Percentiles rank a stretch among this genome's conserved stretches.
Evolutionary conservation across 2,888 invertebrate genomes (phyloP).

Genomic region (Linnaemya tessellans): DNA sequence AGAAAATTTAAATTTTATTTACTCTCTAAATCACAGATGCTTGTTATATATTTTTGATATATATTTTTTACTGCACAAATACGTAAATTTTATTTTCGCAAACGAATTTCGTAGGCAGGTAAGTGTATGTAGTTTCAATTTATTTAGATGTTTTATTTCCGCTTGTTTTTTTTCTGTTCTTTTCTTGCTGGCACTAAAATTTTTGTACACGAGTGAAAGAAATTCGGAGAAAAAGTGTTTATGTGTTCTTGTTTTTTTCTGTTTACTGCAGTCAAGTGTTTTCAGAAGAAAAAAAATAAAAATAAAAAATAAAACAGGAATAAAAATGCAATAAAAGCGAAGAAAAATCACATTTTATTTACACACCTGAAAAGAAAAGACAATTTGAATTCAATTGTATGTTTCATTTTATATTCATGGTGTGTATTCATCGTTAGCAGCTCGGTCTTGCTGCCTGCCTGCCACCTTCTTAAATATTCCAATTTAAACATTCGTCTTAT

Average conservation of each 20-base stretch:
- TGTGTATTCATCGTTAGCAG: slow-evolving; percentile 41
- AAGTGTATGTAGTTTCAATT: slow-evolving; percentile 41
- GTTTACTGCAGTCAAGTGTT: neutral
- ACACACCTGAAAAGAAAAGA: slow-evolving; percentile 43
- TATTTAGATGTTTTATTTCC: slow-evolving; percentile 48
- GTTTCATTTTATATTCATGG: slow-evolving; percentile 66
- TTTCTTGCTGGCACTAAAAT: slow-evolving; percentile 7
- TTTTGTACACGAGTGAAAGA: slow-evolving; percentile 13
- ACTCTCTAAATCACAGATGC: slow-evolving; percentile 55
- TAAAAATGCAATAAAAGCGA: slow-evolving; percentile 33
- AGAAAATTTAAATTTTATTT: slow-evolving; percentile 62
- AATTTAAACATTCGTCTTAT: slow-evolving; percentile 43
- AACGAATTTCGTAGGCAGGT: slow-evolving; percentile 34
- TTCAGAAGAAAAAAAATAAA: no score
- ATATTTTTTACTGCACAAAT: slow-evolving; percentile 29
- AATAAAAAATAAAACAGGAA: neutral
- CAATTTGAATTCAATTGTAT: slow-evolving; percentile 67
- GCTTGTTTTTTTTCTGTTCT: neutral
- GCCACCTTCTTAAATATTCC: slow-evolving; percentile 12
- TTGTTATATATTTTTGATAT: slow-evolving; percentile 45
- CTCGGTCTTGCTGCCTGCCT: neutral
- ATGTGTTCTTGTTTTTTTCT: slow-evolving; percentile 22
- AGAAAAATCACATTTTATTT: slow-evolving; percentile 36
- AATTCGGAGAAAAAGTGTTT: slow-evolving; percentile 24
- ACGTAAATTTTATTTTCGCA: slow-evolving; percentile 22